A percentile compares a stretch with the other conserved stretches of the same genome.
phyloP scores from a whole-genome alignment of 2,113 vertebrate species.

The Chaetops frenatus region DNA sequence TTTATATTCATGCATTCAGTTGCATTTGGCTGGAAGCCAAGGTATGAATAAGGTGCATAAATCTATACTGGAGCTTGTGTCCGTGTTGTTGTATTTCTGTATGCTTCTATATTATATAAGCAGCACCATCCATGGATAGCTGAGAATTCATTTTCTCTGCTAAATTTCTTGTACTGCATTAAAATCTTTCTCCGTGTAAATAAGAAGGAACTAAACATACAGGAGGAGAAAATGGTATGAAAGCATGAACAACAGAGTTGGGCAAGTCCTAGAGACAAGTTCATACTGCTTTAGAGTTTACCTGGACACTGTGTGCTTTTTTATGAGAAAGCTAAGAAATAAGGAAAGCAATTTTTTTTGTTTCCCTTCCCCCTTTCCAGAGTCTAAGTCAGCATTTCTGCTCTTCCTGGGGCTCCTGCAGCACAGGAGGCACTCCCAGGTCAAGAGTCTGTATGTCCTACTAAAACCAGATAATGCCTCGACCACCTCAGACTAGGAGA shows the following conservation, averaged over 20 bases:
- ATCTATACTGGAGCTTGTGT: background rate
- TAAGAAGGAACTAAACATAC: background rate
- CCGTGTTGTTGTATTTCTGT: background rate
- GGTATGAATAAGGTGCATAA: slow-evolving; percentile 14
- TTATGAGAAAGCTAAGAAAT: background rate
- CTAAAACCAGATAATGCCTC: background rate
- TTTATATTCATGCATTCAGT: background rate
- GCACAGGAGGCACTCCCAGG: background rate
- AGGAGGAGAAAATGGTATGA: background rate
- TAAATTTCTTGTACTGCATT: background rate
- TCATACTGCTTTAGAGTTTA: background rate
- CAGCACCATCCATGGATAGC: background rate
- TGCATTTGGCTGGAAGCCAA: slow-evolving; percentile 12
- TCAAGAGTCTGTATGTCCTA: background rate
- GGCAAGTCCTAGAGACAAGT: background rate
- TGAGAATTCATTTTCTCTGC: background rate
- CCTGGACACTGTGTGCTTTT: background rate
- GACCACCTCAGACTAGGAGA: background rate
- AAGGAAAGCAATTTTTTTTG: background rate
- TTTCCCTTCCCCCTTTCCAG: background rate
- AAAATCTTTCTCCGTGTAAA: slow-evolving; percentile 23
- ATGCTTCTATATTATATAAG: slow-evolving; percentile 7
- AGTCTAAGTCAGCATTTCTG: background rate
- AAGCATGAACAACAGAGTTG: background rate
- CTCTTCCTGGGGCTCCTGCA: background rate